phyloP scores from a whole-genome alignment of 2,797 vertebrate genomes.

The Brachymystax lenok region DNA sequence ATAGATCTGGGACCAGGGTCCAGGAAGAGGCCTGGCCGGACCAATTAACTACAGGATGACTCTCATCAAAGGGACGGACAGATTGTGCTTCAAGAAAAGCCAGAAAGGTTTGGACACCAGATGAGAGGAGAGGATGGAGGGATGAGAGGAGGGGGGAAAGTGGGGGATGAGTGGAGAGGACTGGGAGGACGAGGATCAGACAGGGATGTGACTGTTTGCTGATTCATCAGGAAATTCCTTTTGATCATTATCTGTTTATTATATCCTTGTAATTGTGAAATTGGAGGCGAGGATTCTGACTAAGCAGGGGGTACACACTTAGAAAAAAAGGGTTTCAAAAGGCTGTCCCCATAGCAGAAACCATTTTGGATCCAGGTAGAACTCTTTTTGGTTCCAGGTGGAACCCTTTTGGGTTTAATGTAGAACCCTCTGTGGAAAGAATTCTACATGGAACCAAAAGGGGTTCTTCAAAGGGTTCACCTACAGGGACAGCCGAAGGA shows the following conservation, averaged over 20 bases:
- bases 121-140: not conserved
- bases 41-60: constrained; percentile 55
- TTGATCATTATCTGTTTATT: not conserved
- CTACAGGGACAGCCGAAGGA: constrained; percentile 4
- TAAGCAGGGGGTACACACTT: no score
- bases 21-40: constrained; percentile 50
- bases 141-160: not conserved
- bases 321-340: no score
- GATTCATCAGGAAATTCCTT: not conserved
- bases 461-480: no score
- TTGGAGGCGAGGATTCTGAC: not conserved
- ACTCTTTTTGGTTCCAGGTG: no score
- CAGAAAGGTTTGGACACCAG: not conserved
- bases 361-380: no score
- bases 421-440: no score
- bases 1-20: constrained; percentile 25
- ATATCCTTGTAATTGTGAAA: no score
- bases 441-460: no score
- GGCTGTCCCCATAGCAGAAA: no score
- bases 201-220: not conserved
- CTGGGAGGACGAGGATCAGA: not conserved
- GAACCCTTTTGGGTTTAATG: no score
- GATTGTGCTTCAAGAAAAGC: not conserved
- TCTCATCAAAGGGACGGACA: constrained; percentile 44
- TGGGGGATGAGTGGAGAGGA: not conserved